A percentile compares a stretch with the other conserved stretches of the same genome.
These are phyloP conservation scores for Acromyrmex heyeri DNA, from an alignment of 1,140 invertebrate species.

Conservation along the genomic window DNA sequence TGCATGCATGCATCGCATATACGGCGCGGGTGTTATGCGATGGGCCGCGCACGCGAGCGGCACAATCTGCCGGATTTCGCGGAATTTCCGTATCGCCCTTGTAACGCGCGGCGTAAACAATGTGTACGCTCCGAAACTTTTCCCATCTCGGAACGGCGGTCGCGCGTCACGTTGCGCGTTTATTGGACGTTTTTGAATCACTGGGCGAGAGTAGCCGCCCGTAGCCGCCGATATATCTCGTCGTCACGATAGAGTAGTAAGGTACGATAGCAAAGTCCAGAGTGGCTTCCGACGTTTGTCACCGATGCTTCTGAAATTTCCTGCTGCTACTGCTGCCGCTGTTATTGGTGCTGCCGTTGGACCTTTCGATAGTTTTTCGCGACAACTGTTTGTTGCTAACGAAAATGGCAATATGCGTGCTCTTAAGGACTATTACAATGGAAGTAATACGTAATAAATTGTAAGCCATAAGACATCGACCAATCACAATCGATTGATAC, in stretches of 20 bases:
- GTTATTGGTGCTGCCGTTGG: not conserved
- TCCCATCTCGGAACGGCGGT: slow-evolving; percentile 44
- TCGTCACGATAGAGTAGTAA: slow-evolving; percentile 2
- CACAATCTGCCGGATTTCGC: slow-evolving; percentile 49
- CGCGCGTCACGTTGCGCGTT: slow-evolving; percentile 30
- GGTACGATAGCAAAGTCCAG: slow-evolving; percentile 45
- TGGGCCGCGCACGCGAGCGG: slow-evolving; percentile 8
- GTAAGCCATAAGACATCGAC: too few relatives aligned
- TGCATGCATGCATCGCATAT: slow-evolving; percentile 17
- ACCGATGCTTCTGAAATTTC: slow-evolving; percentile 31
- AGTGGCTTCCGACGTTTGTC: slow-evolving; percentile 49
- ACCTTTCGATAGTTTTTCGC: slow-evolving; percentile 24
- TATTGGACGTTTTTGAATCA: slow-evolving; percentile 57
- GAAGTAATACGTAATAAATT: too few relatives aligned
- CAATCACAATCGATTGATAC: too few relatives aligned
- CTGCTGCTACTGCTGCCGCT: not conserved
- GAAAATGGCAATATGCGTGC: not conserved
- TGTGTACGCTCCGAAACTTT: slow-evolving; percentile 54
- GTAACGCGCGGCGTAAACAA: slow-evolving; percentile 54
- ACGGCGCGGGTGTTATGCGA: not conserved
- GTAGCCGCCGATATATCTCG: slow-evolving; percentile 27
- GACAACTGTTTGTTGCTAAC: not conserved
- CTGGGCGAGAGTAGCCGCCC: not conserved
- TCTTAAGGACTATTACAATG: too few relatives aligned
- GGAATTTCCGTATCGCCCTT: slow-evolving; percentile 55